phyloP scores from a whole-genome alignment of 2,888 invertebrate genomes.

The Polyommatus iphigenia region DNA sequence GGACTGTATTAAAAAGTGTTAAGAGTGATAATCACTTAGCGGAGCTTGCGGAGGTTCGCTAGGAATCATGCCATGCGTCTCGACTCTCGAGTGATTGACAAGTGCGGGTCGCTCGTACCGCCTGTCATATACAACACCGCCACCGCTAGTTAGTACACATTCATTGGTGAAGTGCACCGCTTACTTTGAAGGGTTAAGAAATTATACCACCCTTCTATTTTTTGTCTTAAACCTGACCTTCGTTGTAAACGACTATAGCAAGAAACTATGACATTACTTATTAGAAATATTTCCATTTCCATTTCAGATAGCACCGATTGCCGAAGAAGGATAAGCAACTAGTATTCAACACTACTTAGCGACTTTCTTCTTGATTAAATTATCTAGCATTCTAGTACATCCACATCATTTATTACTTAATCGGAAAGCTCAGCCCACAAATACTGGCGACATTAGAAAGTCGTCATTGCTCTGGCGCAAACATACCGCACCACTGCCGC shows the following conservation, averaged over 20 bases:
- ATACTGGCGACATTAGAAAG: conserved; percentile 29
- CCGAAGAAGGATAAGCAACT: neutral
- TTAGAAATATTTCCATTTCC: neutral
- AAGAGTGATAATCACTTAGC: conserved; percentile 50
- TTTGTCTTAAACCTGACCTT: neutral
- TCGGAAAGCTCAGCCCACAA: conserved; percentile 17
- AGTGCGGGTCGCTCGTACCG: conserved; percentile 74
- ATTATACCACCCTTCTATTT: conserved; percentile 36
- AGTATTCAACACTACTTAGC: conserved; percentile 4
- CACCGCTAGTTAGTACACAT: conserved; percentile 75
- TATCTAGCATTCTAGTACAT: conserved; percentile 8
- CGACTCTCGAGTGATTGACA: conserved; percentile 65
- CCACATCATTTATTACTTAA: conserved; percentile 21
- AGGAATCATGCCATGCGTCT: conserved; percentile 53
- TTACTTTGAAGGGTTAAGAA: conserved; percentile 35
- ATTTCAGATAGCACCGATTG: neutral
- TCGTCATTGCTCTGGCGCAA: conserved; percentile 11
- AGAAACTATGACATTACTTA: neutral
- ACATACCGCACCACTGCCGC: conserved; percentile 22
- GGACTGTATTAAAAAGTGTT: conserved; percentile 44
- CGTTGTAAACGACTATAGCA: neutral
- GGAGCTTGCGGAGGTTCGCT: conserved; percentile 48
- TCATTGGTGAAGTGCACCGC: conserved; percentile 53
- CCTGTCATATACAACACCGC: conserved; percentile 74
- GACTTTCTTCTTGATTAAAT: conserved; percentile 24